Conservation (phyloP, 1,140 invertebrate species). For the Myzus persicae region DNA sequence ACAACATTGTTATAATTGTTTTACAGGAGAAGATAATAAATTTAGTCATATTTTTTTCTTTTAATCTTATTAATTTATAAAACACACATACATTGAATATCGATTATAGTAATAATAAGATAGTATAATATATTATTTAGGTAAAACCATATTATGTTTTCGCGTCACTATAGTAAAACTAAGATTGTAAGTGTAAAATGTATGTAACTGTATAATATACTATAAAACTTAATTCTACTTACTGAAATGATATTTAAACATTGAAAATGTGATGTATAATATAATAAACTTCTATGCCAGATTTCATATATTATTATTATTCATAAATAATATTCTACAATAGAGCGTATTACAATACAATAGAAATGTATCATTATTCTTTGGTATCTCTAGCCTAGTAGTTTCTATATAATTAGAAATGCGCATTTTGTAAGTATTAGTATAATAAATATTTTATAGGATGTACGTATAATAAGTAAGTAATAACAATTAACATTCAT, state of each 20-base stretch:
- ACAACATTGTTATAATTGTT: not conserved
- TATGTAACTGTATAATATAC: not conserved
- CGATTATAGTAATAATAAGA: not conserved
- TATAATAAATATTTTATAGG: constrained; percentile 24
- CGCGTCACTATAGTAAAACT: not conserved
- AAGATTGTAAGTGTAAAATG: not conserved
- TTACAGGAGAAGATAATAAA: not conserved
- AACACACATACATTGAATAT: constrained; percentile 6
- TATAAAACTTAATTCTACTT: not conserved
- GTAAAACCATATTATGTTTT: not conserved
- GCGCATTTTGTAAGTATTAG: not conserved
- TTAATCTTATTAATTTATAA: constrained; percentile 26
- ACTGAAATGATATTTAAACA: not conserved
- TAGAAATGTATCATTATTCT: not conserved
- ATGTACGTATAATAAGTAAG: not conserved
- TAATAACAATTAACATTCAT: constrained; percentile 19
- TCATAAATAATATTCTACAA: not conserved
- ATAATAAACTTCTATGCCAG: not conserved
- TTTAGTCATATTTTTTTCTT: not conserved
- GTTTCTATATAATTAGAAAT: constrained; percentile 28
- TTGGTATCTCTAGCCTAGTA: constrained; percentile 28
- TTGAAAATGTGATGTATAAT: not conserved
- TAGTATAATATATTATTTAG: not conserved
- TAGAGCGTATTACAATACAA: not conserved
- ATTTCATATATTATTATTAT: not conserved